Conservation (phyloP, 2,888 invertebrate genomes). For the Chouioia cunea region DNA sequence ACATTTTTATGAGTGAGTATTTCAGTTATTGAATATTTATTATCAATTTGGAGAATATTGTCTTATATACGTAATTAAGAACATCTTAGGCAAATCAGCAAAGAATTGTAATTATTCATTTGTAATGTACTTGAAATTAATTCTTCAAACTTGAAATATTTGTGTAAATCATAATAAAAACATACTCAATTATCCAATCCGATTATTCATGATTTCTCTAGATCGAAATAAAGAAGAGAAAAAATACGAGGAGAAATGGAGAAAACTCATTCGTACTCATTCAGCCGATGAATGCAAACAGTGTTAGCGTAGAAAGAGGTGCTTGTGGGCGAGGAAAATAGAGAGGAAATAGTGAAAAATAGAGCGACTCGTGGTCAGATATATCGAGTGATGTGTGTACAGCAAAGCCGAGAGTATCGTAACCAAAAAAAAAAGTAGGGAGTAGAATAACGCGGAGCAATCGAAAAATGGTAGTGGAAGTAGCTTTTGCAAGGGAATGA, state of each 20-base stretch:
- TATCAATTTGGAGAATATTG: too few relatives aligned
- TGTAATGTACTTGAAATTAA: too few relatives aligned
- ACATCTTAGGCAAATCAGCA: too few relatives aligned
- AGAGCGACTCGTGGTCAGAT: conserved; percentile 27
- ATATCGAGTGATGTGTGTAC: conserved; percentile 26
- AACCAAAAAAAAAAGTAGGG: conserved; percentile 15
- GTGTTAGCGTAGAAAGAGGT: conserved; percentile 10
- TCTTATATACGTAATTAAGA: too few relatives aligned
- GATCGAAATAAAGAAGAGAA: not conserved
- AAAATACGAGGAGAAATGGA: not conserved
- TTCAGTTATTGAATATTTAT: too few relatives aligned
- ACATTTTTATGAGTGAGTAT: too few relatives aligned
- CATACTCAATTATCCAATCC: too few relatives aligned
- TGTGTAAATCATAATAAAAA: too few relatives aligned
- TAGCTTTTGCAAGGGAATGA: conserved; percentile 44
- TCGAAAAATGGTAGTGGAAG: conserved; percentile 31
- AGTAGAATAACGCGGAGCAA: conserved; percentile 15
- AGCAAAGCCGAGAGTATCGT: not conserved
- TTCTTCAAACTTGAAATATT: too few relatives aligned
- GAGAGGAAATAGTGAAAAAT: conserved; percentile 31
- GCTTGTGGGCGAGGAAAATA: not conserved
- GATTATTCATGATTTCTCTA: too few relatives aligned
- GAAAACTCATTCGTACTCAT: conserved; percentile 20
- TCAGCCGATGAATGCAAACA: conserved; percentile 37
- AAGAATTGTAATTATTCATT: too few relatives aligned